These are phyloP conservation scores for Turnix velox DNA, from an alignment of 2,113 vertebrate genomes.

Conservation along the genomic window DNA sequence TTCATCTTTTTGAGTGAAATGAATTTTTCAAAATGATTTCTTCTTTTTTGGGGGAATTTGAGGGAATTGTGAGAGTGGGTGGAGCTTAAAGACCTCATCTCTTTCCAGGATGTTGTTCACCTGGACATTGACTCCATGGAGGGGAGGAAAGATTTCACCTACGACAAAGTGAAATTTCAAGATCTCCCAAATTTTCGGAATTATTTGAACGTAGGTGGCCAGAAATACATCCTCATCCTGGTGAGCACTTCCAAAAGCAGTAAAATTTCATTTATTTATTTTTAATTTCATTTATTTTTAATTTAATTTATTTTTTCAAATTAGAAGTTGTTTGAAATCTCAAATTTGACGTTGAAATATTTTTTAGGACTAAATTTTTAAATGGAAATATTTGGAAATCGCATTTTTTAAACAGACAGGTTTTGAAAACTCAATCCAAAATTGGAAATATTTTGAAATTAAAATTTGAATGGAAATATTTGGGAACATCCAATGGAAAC, in stretches of 20 bases:
- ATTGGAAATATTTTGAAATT: too few relatives aligned
- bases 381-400: too few relatives aligned
- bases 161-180: slow-evolving; percentile 73
- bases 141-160: slow-evolving; percentile 87
- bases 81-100: not conserved
- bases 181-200: slow-evolving; percentile 82
- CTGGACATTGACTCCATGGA: slow-evolving; percentile 96
- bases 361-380: too few relatives aligned
- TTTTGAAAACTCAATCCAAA: too few relatives aligned
- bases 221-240: slow-evolving; percentile 87
- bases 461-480: too few relatives aligned
- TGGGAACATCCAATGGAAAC: too few relatives aligned
- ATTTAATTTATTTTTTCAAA: not conserved
- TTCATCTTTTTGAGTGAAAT: too few relatives aligned
- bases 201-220: slow-evolving; percentile 79
- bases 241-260: too few relatives aligned
- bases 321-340: not conserved
- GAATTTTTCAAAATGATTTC: too few relatives aligned
- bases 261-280: not conserved
- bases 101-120: slow-evolving; percentile 84
- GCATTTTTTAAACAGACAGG: too few relatives aligned
- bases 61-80: not conserved
- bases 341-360: too few relatives aligned
- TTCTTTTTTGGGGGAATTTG: too few relatives aligned
- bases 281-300: not conserved